These are phyloP conservation scores for Toxostoma redivivum DNA, from an alignment of 2,113 vertebrate genomes.

Conservation along the genomic window DNA sequence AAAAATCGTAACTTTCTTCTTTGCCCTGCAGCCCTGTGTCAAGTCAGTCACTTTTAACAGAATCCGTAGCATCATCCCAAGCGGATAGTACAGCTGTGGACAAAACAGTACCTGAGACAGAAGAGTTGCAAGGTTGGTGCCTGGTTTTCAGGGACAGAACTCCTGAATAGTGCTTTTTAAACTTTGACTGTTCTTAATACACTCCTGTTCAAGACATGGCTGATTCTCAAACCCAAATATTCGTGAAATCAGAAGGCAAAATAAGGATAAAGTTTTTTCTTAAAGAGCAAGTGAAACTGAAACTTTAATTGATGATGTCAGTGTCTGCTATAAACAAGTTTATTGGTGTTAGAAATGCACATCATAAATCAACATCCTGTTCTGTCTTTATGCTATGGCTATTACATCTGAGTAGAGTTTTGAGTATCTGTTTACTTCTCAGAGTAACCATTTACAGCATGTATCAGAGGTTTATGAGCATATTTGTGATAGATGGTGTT, in stretches of 20 bases:
- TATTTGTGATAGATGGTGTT: not conserved
- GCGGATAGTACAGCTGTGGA: conserved; percentile 72
- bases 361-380: not conserved
- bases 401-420: not conserved
- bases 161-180: not conserved
- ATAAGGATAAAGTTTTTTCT: not conserved
- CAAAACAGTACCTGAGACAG: conserved; percentile 76
- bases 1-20: not conserved
- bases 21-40: conserved; percentile 67
- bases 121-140: conserved; percentile 81
- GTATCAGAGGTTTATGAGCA: not conserved
- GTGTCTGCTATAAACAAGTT: not conserved
- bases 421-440: not conserved
- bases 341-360: not conserved
- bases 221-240: not conserved
- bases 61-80: conserved; percentile 76
- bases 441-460: not conserved
- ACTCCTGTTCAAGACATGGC: not conserved
- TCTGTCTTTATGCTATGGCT: not conserved
- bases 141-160: not conserved
- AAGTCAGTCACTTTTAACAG: conserved; percentile 77
- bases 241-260: not conserved
- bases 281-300: not conserved
- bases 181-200: not conserved
- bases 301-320: not conserved